Conservation (phyloP, 92 coral and sea anemone species). For the Zoanthus gigantus region DNA sequence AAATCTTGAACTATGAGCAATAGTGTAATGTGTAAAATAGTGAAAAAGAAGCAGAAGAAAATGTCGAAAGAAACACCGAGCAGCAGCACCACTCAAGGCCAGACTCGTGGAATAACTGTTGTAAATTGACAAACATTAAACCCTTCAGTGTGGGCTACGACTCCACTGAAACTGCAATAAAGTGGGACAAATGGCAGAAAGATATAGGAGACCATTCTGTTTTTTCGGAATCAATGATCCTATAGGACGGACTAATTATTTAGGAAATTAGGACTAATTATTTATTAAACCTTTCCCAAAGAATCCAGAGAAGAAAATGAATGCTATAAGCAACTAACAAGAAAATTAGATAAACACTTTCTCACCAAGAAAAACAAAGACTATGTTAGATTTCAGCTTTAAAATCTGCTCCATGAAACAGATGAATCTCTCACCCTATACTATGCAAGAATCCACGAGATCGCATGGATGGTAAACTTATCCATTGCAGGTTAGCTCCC, state of each 20-base stretch:
- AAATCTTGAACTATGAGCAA: no score
- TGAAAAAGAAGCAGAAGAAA: background rate
- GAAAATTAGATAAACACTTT: slow-evolving; percentile 61
- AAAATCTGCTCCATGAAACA: slow-evolving; percentile 54
- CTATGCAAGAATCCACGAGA: slow-evolving; percentile 53
- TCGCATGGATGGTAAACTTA: slow-evolving; percentile 1
- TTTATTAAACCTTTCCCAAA: slow-evolving; percentile 30
- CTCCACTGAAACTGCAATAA: slow-evolving; percentile 48
- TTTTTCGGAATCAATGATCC: slow-evolving; percentile 59
- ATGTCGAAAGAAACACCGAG: background rate
- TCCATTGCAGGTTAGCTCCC: no score
- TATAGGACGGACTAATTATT: slow-evolving; percentile 45
- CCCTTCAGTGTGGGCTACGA: slow-evolving; percentile 48
- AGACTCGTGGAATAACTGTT: background rate
- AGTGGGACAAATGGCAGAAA: slow-evolving; percentile 57
- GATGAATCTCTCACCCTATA: slow-evolving; percentile 54
- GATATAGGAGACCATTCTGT: slow-evolving; percentile 61
- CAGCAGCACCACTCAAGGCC: background rate
- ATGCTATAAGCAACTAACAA: slow-evolving; percentile 33
- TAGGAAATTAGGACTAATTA: slow-evolving; percentile 23
- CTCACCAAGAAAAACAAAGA: slow-evolving; percentile 55
- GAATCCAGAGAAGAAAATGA: slow-evolving; percentile 16
- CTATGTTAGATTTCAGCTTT: slow-evolving; percentile 1
- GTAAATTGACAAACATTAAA: slow-evolving; percentile 30
- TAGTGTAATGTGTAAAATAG: background rate